Evolutionary conservation across 2,888 invertebrate genomes (phyloP).

Genomic region (Scaptomyza tumidula): DNA sequence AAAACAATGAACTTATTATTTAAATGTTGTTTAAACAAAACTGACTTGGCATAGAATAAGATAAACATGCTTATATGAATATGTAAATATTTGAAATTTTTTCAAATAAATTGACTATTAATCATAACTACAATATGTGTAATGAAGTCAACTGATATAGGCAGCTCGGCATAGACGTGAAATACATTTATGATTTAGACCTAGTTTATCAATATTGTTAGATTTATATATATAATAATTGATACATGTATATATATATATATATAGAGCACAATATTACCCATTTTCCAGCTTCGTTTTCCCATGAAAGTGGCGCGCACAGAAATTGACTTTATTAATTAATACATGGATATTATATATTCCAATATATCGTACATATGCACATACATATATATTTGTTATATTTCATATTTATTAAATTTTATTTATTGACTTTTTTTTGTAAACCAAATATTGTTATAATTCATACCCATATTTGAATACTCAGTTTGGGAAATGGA

Average conservation of each 20-base stretch:
- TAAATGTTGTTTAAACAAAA: slow-evolving; percentile 33
- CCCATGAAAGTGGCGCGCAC: slow-evolving; percentile 49
- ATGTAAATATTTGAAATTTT: background rate
- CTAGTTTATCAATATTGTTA: slow-evolving; percentile 30
- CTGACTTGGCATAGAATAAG: slow-evolving; percentile 34
- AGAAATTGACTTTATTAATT: slow-evolving; percentile 76
- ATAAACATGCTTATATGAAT: slow-evolving; percentile 1
- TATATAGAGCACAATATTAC: slow-evolving; percentile 18
- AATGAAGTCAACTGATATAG: slow-evolving; percentile 55
- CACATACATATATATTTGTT: slow-evolving; percentile 5
- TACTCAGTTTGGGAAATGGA: slow-evolving; percentile 19
- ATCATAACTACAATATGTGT: slow-evolving; percentile 7
- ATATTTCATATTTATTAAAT: background rate
- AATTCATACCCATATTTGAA: slow-evolving; percentile 10
- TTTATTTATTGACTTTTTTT: slow-evolving; percentile 7
- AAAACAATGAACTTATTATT: slow-evolving; percentile 13
- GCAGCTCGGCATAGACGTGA: slow-evolving; percentile 67
- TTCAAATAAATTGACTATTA: background rate
- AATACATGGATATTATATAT: slow-evolving; percentile 50
- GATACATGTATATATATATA: slow-evolving; percentile 8
- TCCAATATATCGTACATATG: slow-evolving; percentile 20
- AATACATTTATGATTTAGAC: slow-evolving; percentile 16
- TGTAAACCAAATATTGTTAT: slow-evolving; percentile 15
- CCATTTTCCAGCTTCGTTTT: too few relatives aligned
- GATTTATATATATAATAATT: slow-evolving; percentile 11